Evolutionary conservation across 1,140 invertebrate species (phyloP).

Genomic region (Mylabris phalerata): DNA sequence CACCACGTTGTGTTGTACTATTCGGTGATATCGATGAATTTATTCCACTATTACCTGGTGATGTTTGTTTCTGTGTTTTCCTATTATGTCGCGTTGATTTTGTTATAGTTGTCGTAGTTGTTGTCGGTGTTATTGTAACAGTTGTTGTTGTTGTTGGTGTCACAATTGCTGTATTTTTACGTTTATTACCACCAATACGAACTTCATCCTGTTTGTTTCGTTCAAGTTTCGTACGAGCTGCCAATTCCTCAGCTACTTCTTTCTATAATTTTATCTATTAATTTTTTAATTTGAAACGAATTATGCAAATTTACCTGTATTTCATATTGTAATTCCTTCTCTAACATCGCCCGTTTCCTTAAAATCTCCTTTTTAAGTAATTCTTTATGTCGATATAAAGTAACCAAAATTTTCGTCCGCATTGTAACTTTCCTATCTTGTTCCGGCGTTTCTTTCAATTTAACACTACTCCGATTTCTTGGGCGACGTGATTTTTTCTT

Average conservation of each 20-base stretch:
- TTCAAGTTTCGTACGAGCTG: slow-evolving; percentile 60
- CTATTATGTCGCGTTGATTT: slow-evolving; percentile 23
- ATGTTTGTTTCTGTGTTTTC: not conserved
- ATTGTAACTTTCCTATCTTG: slow-evolving; percentile 47
- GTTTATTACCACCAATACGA: slow-evolving; percentile 49
- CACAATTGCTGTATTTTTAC: slow-evolving; percentile 45
- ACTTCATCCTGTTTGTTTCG: slow-evolving; percentile 65
- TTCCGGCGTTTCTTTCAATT: slow-evolving; percentile 43
- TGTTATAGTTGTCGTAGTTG: slow-evolving; percentile 26
- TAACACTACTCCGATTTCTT: slow-evolving; percentile 23
- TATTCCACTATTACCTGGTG: not conserved
- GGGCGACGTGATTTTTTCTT: slow-evolving; percentile 35
- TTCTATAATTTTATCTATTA: slow-evolving; percentile 45
- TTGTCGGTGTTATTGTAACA: slow-evolving; percentile 36
- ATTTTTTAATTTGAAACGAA: not conserved
- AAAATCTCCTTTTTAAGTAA: slow-evolving; percentile 89
- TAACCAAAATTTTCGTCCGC: slow-evolving; percentile 55
- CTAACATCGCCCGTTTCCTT: slow-evolving; percentile 79
- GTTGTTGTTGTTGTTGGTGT: slow-evolving; percentile 47
- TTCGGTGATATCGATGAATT: not conserved
- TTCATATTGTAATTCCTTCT: slow-evolving; percentile 85
- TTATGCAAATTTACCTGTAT: slow-evolving; percentile 59
- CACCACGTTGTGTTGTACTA: slow-evolving; percentile 1
- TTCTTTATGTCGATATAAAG: slow-evolving; percentile 81
- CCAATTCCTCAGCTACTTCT: slow-evolving; percentile 62